These are phyloP conservation scores for Papilio dardanus DNA, from an alignment of 1,140 invertebrate species.

Conservation along the genomic window DNA sequence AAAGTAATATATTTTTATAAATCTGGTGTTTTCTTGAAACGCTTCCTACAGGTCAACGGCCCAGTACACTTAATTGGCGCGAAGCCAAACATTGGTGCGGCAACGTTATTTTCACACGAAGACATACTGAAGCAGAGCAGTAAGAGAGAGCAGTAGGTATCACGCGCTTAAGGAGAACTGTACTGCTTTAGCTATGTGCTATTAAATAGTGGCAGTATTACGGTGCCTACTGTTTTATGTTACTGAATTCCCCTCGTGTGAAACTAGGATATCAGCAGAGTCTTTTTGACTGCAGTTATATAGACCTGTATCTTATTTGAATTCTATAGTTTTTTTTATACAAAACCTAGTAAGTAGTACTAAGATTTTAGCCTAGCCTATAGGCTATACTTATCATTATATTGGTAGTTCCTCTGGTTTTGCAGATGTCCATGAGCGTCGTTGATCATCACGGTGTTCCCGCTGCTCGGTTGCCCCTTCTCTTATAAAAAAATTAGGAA, in stretches of 20 bases:
- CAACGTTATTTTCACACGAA: background rate
- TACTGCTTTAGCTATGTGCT: background rate
- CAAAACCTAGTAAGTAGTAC: too few relatives aligned
- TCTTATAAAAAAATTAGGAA: too few relatives aligned
- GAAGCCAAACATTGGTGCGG: constrained; percentile 21
- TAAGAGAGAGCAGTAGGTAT: background rate
- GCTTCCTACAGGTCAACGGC: background rate
- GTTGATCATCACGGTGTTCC: too few relatives aligned
- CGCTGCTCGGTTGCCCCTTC: too few relatives aligned
- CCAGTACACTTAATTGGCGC: constrained; percentile 25
- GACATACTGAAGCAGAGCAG: background rate
- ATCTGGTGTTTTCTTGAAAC: background rate
- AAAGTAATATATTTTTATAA: too few relatives aligned
- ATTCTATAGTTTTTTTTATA: too few relatives aligned
- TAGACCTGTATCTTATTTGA: constrained; percentile 6
- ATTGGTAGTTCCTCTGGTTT: too few relatives aligned
- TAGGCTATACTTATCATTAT: too few relatives aligned
- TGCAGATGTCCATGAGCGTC: too few relatives aligned
- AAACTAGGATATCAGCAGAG: background rate
- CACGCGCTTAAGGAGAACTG: too few relatives aligned
- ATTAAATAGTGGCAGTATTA: background rate
- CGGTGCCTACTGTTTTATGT: background rate
- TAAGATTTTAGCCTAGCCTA: too few relatives aligned
- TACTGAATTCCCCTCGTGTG: background rate
- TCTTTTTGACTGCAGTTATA: background rate